Conservation (phyloP, 1,140 invertebrate genomes). For the Bombus terrestris region DNA sequence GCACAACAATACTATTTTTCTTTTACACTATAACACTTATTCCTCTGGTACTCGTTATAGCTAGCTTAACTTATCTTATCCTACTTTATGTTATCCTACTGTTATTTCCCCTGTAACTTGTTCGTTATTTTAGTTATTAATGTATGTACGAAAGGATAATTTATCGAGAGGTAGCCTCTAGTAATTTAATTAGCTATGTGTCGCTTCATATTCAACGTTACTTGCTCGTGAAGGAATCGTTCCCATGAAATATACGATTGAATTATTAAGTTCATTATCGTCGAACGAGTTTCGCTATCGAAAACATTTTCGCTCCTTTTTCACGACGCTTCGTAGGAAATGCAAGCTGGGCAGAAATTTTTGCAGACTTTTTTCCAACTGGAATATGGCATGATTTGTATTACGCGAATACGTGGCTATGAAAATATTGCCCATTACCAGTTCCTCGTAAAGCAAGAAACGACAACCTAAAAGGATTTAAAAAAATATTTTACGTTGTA, state of each 20-base stretch:
- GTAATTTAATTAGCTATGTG: not conserved
- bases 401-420: conserved; percentile 41
- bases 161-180: not conserved
- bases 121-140: not conserved
- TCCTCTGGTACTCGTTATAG: no score
- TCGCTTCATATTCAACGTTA: not conserved
- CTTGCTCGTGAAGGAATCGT: not conserved
- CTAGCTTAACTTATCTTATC: no score
- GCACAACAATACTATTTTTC: no score
- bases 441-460: conserved; percentile 11
- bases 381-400: conserved; percentile 25
- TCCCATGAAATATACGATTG: not conserved
- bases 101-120: not conserved
- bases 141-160: no score
- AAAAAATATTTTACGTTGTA: no score
- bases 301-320: conserved; percentile 21
- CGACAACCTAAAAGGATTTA: not conserved
- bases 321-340: not conserved
- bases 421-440: conserved; percentile 54
- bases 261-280: conserved; percentile 11
- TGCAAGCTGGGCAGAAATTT: conserved; percentile 28
- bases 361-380: conserved; percentile 8
- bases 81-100: no score
- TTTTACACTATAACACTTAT: no score
- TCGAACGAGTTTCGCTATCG: not conserved